These are phyloP conservation scores for Phodopus roborovskii DNA, from an alignment of 2,113 vertebrate species.

Conservation along the genomic window DNA sequence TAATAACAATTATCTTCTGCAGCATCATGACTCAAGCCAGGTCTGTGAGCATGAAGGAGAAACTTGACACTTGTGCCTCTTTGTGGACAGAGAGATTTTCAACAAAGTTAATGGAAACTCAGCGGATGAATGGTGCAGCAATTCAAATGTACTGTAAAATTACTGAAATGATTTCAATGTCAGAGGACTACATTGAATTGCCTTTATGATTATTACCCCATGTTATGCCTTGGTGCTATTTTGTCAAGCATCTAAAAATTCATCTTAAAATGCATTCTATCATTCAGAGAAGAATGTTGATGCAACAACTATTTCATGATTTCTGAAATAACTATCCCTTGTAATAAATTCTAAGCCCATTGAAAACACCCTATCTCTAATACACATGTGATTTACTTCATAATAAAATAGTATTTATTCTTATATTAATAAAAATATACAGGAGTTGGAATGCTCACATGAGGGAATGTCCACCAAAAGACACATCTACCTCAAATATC, in stretches of 20 bases:
- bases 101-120: conserved; percentile 86
- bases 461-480: neutral
- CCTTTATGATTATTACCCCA: conserved; percentile 84
- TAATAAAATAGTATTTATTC: neutral
- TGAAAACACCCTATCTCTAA: neutral
- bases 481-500: neutral
- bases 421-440: neutral
- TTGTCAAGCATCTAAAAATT: conserved; percentile 80
- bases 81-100: conserved; percentile 82
- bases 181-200: conserved; percentile 77
- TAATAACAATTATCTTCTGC: conserved; percentile 86
- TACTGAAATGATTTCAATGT: conserved; percentile 86
- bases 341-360: neutral
- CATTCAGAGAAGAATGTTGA: conserved; percentile 24
- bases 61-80: conserved; percentile 82
- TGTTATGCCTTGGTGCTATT: conserved; percentile 83
- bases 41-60: conserved; percentile 88
- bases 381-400: neutral
- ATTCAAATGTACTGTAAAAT: conserved; percentile 89
- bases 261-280: neutral
- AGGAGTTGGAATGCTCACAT: neutral
- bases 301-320: conserved; percentile 21
- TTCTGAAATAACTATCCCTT: neutral
- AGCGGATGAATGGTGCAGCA: conserved; percentile 78
- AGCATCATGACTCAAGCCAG: conserved; percentile 82